These are phyloP conservation scores for Caenorhabditis sp. DNA, from an alignment of 2,888 invertebrate species.

Conservation along the genomic window DNA sequence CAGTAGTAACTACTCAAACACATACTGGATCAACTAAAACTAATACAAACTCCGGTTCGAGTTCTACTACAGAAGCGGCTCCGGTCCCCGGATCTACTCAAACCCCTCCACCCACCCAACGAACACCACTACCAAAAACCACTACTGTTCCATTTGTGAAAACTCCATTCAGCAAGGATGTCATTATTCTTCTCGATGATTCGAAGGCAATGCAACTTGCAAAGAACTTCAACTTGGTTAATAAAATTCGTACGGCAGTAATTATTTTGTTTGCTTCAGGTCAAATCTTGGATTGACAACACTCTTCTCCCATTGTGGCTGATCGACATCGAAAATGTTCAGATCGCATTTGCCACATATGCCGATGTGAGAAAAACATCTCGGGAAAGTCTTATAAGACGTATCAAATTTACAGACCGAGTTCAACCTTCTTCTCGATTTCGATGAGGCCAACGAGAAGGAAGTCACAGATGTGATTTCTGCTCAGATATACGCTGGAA, in stretches of 20 bases:
- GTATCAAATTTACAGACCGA: too few relatives aligned
- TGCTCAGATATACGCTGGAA: conserved; percentile 48
- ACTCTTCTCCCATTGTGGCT: conserved; percentile 43
- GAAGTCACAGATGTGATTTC: conserved; percentile 42
- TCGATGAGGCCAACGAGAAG: conserved; percentile 48
- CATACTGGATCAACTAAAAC: not conserved
- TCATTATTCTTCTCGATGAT: conserved; percentile 66
- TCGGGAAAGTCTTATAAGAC: not conserved
- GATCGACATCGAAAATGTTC: conserved; percentile 50
- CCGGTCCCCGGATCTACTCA: conserved; percentile 3
- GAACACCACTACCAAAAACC: not conserved
- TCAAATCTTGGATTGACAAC: conserved; percentile 46
- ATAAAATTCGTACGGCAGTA: not conserved
- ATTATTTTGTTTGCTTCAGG: conserved; percentile 1
- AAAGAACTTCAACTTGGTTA: conserved; percentile 55
- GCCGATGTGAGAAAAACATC: conserved; percentile 41
- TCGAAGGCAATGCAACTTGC: conserved; percentile 55
- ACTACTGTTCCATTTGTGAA: conserved; percentile 43
- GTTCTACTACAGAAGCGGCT: not conserved
- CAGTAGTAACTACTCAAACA: not conserved
- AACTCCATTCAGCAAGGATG: conserved; percentile 58
- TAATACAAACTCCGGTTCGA: not conserved
- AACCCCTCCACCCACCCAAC: not conserved
- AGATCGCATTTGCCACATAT: conserved; percentile 56
- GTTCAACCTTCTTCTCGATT: conserved; percentile 62